Percentiles rank a stretch among this genome's conserved stretches.
Evolutionary conservation across 2,797 vertebrate genomes (phyloP).

Genomic region (Melopsittacus undulatus): DNA sequence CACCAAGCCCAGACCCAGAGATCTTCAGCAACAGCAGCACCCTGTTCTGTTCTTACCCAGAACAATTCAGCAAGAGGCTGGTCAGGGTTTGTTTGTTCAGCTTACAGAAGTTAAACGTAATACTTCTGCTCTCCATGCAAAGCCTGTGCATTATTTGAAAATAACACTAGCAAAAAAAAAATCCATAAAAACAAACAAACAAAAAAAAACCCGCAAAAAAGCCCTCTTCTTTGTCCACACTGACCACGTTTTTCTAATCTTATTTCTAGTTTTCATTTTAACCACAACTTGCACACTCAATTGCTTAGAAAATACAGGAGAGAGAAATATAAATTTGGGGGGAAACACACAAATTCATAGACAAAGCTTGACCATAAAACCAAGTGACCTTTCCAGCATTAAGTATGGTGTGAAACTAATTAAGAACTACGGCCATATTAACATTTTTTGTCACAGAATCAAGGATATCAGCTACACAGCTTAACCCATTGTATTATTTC

Average conservation of each 20-base stretch:
- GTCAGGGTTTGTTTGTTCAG: conserved; percentile 68
- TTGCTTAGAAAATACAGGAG: not conserved
- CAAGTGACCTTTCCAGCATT: conserved; percentile 52
- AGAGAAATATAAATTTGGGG: conserved; percentile 7
- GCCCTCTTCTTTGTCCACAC: not conserved
- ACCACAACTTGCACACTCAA: not conserved
- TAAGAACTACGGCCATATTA: conserved; percentile 15
- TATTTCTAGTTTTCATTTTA: not conserved
- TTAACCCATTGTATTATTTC: conserved; percentile 10
- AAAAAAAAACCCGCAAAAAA: not conserved
- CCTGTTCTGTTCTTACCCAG: conserved; percentile 58
- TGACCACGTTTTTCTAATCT: not conserved
- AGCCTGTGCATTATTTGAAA: conserved; percentile 38
- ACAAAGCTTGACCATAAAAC: not conserved
- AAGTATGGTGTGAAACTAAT: conserved; percentile 20
- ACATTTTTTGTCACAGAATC: conserved; percentile 29
- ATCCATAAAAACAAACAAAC: not conserved
- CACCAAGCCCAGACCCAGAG: conserved; percentile 80
- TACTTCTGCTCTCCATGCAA: conserved; percentile 26
- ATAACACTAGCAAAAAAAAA: not conserved
- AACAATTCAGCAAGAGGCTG: conserved; percentile 63
- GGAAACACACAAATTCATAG: conserved; percentile 13
- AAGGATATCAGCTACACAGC: conserved; percentile 4
- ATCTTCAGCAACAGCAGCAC: conserved; percentile 76
- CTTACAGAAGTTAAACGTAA: conserved; percentile 57